phyloP scores from a whole-genome alignment of 2,888 invertebrate species.

The Lasioglossum villosulum region DNA sequence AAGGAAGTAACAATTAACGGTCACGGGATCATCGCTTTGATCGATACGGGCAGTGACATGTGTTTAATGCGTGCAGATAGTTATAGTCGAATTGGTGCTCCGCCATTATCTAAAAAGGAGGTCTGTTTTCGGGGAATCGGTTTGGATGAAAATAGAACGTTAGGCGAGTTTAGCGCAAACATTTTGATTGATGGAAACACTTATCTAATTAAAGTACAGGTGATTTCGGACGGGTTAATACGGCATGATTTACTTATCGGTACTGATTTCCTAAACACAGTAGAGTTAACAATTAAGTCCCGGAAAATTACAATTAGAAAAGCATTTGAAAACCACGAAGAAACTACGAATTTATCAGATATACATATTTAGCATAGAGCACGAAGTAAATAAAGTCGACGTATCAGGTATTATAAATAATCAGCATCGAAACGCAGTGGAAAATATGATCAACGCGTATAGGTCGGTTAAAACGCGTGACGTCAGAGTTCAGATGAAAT shows the following conservation, averaged over 20 bases:
- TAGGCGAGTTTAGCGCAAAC: background rate
- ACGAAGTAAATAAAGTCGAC: no score
- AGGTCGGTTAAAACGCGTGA: no score
- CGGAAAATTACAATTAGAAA: constrained; percentile 1
- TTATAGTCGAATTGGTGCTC: constrained; percentile 8
- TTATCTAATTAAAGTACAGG: background rate
- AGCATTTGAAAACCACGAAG: no score
- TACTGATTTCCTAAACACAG: background rate
- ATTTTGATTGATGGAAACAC: background rate
- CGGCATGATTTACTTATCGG: background rate
- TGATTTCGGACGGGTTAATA: background rate
- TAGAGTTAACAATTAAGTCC: background rate
- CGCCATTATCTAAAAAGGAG: background rate
- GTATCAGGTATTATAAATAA: no score
- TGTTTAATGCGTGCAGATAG: constrained; percentile 7
- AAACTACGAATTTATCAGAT: no score
- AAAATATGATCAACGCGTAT: no score
- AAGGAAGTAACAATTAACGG: background rate
- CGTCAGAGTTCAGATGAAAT: no score
- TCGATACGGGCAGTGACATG: constrained; percentile 22
- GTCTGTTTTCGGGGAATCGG: constrained; percentile 1
- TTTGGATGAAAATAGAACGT: background rate
- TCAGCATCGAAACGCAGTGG: no score
- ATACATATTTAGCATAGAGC: no score
- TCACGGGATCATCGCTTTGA: background rate